Evolutionary conservation across 1,140 invertebrate genomes (phyloP).

Genomic region (Hirudo medicinalis): DNA sequence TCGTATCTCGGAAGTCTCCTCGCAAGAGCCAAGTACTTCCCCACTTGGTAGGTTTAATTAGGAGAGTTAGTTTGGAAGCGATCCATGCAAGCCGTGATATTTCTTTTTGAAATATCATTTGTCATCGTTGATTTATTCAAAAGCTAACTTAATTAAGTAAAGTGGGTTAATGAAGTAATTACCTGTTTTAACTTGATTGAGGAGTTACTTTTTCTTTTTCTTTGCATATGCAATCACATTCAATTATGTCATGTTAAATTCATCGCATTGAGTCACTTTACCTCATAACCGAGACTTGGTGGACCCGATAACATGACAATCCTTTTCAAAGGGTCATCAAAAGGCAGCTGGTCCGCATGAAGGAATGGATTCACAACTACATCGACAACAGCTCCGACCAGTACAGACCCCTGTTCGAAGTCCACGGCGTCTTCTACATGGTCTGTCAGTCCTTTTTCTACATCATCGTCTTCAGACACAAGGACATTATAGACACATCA

Average conservation of each 20-base stretch:
- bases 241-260: no score
- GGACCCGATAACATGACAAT: background rate
- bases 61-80: background rate
- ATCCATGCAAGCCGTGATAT: no score
- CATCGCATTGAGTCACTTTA: no score
- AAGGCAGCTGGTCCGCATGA: conserved; percentile 51
- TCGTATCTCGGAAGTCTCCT: conserved; percentile 63
- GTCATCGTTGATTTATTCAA: no score
- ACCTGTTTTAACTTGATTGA: no score
- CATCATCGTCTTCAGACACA: conserved; percentile 69
- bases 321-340: conserved; percentile 49
- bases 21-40: conserved; percentile 54
- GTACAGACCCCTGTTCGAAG: conserved; percentile 44
- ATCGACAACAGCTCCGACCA: conserved; percentile 49
- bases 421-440: conserved; percentile 72
- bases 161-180: no score
- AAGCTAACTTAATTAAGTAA: no score
- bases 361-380: conserved; percentile 61
- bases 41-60: conserved; percentile 48
- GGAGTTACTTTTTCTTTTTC: no score
- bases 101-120: no score
- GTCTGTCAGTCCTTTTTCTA: conserved; percentile 82
- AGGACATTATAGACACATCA: conserved; percentile 56
- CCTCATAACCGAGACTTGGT: background rate
- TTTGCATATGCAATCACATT: no score